These are phyloP conservation scores for Promerops cafer DNA, from an alignment of 2,113 vertebrate species.

Conservation along the genomic window DNA sequence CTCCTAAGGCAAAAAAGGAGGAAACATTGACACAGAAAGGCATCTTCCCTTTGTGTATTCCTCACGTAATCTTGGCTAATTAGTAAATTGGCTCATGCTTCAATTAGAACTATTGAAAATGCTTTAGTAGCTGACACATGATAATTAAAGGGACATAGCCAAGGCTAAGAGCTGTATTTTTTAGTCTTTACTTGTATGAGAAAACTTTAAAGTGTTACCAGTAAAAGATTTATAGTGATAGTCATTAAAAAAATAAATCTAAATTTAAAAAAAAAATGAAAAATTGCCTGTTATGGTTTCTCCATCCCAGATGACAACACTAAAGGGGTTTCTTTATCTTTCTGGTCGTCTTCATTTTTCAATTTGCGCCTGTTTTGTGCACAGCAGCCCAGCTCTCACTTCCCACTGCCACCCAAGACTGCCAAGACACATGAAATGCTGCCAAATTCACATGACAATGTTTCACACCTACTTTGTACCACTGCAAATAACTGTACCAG, in stretches of 20 bases:
- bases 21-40: constrained; percentile 17
- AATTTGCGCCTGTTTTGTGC: neutral
- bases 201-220: neutral
- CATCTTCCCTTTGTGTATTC: constrained; percentile 23
- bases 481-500: neutral
- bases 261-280: neutral
- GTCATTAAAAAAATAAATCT: neutral
- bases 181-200: neutral
- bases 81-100: constrained; percentile 43
- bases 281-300: neutral
- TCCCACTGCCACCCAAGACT: neutral
- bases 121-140: constrained; percentile 9
- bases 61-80: constrained; percentile 32
- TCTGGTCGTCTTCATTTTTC: neutral
- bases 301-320: neutral
- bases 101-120: constrained; percentile 52
- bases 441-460: neutral
- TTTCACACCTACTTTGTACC: neutral
- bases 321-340: neutral
- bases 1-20: neutral
- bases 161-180: neutral
- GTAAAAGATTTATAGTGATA: neutral
- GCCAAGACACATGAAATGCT: neutral
- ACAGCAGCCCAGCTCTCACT: neutral
- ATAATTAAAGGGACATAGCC: constrained; percentile 20